Evolutionary conservation across 2,797 vertebrate species (phyloP).

Genomic region (Jordanella pulchra): DNA sequence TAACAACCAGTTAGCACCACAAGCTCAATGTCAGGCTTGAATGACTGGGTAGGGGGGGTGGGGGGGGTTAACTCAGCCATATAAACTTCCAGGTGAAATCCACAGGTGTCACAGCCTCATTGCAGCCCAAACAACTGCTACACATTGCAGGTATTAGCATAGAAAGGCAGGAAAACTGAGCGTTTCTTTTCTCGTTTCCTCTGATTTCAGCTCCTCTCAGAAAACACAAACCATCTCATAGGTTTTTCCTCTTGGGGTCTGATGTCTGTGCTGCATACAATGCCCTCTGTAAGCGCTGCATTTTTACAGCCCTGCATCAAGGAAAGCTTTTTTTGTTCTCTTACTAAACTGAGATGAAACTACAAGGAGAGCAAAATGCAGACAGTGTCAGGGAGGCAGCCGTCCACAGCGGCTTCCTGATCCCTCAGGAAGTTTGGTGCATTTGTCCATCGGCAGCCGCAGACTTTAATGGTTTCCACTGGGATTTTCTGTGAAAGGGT

Average conservation of each 20-base stretch:
- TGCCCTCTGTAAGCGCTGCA: slow-evolving; percentile 32
- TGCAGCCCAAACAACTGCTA: slow-evolving; percentile 41
- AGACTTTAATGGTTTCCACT: not conserved
- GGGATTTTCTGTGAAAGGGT: not conserved
- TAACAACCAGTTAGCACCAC: slow-evolving; percentile 80
- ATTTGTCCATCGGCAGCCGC: no score
- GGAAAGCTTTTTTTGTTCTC: slow-evolving; percentile 2
- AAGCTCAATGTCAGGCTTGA: slow-evolving; percentile 62
- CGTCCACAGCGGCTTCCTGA: not conserved
- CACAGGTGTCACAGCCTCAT: slow-evolving; percentile 29
- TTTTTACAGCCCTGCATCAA: slow-evolving; percentile 16
- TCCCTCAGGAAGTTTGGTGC: not conserved
- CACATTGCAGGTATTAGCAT: slow-evolving; percentile 42
- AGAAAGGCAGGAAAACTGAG: slow-evolving; percentile 18
- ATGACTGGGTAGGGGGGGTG: slow-evolving; percentile 52
- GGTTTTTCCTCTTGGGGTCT: not conserved
- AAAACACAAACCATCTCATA: slow-evolving; percentile 33
- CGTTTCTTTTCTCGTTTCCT: slow-evolving; percentile 18
- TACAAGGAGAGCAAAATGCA: not conserved
- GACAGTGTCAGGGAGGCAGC: not conserved
- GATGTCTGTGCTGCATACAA: slow-evolving; percentile 63
- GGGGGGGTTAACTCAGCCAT: slow-evolving; percentile 37
- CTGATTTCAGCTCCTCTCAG: slow-evolving; percentile 31
- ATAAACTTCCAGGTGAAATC: slow-evolving; percentile 47
- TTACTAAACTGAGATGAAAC: slow-evolving; percentile 26